Conservation (phyloP, 2,888 invertebrate genomes). For the Ommatoiulus sabulosus region DNA sequence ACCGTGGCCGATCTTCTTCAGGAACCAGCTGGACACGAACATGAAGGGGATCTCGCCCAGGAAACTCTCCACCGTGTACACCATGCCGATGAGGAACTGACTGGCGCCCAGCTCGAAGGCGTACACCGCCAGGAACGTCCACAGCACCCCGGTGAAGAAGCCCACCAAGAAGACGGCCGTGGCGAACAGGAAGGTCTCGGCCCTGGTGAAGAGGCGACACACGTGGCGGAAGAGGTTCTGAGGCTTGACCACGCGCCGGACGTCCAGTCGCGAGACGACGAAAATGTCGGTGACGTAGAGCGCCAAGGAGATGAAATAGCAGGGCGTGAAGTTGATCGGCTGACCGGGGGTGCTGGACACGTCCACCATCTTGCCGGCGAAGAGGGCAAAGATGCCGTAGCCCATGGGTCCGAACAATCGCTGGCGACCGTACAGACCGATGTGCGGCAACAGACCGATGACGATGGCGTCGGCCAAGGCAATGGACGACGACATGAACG, state of each 20-base stretch:
- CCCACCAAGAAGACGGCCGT: conserved; percentile 84
- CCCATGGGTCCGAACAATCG: conserved; percentile 90
- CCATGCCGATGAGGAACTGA: conserved; percentile 75
- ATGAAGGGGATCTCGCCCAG: conserved; percentile 78
- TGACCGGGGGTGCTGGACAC: conserved; percentile 74
- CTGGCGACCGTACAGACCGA: conserved; percentile 83
- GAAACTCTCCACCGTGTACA: conserved; percentile 75
- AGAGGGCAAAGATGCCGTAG: conserved; percentile 82
- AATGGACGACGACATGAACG: conserved; percentile 47
- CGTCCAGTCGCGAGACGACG: conserved; percentile 70
- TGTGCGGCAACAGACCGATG: conserved; percentile 69
- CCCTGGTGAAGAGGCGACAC: conserved; percentile 63
- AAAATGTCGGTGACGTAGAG: conserved; percentile 69
- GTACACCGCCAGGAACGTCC: conserved; percentile 77
- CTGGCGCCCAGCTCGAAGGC: conserved; percentile 73
- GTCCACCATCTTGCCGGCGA: conserved; percentile 84
- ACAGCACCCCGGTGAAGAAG: conserved; percentile 89
- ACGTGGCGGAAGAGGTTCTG: conserved; percentile 33
- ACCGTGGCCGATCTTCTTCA: conserved; percentile 85
- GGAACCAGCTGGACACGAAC: conserved; percentile 83
- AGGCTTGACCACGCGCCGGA: conserved; percentile 34
- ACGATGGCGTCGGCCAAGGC: conserved; percentile 52
- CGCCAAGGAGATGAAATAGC: conserved; percentile 80
- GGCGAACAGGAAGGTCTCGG: conserved; percentile 83
- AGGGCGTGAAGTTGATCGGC: conserved; percentile 77